Base-by-base conservation (phyloP, 2,888 invertebrate species). In the Ferdinandea cuprea region DNA sequence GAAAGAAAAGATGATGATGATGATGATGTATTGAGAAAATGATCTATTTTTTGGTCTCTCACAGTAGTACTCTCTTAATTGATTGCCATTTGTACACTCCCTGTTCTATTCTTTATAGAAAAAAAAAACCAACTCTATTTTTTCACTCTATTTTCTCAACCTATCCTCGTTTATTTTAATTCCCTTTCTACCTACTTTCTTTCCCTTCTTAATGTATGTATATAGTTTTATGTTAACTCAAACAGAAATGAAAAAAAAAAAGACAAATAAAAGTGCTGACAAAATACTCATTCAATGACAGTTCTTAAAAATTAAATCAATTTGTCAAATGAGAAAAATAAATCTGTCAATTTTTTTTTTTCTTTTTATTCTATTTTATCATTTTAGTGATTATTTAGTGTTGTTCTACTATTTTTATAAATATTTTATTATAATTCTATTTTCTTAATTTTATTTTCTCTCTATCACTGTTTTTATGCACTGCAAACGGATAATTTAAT, bases 11-110 rank as follows among this genome's bases (percentile, higher is more conserved):
- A 66, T 59, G 61, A 78, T 77, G 13, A 72, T 59, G 17, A 66
- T 59, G 61, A 78, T 77, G 13, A 72, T 59, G 54, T 56, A 61
- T 63, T 48, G 68, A 68, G 74, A 37, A 56, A 42, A 56, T 72
- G 65, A 72, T 72, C 72, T 71, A 72, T 78, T 78, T 71, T 71
- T 72, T 78, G 78, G 78, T 78, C 78, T 63, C 78, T 50, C 71
- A 40, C 44, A 42, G 28, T 66, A 56, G 15, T 59, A 58, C 50
- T 68, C 54, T 76, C 59, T 71, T 68, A 58, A 69, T 61, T 74
- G 40, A 72, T 78, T 81, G 76, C 77, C 78, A 73, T 73, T 83
- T 72, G 32, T 59, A 76, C 37, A 72, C 46, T 32, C 25, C n/a
- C n/a, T n/a, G n/a, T 50, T 46, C 35, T 21, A 19, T 5, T 32